phyloP scores from a whole-genome alignment of 2,797 vertebrate species.

The Thamnophis elegans region DNA sequence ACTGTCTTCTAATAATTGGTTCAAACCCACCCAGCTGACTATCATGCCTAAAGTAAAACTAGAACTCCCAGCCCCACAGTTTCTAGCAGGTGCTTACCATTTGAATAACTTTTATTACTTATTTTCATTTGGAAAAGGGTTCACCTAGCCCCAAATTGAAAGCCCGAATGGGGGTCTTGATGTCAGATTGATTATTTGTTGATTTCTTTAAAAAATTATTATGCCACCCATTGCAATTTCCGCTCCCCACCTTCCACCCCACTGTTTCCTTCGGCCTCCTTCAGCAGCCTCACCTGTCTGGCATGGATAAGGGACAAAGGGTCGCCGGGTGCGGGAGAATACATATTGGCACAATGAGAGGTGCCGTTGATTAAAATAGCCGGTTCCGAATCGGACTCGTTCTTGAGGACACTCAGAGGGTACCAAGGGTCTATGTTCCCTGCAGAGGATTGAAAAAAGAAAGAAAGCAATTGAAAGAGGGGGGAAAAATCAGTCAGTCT shows the following conservation, averaged over 20 bases:
- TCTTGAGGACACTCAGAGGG: constrained; percentile 75
- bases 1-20: too few relatives aligned
- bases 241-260: too few relatives aligned
- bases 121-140: not conserved
- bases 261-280: too few relatives aligned
- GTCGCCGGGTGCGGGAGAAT: constrained; percentile 56
- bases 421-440: constrained; percentile 86
- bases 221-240: too few relatives aligned
- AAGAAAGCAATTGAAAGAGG: too few relatives aligned
- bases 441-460: too few relatives aligned
- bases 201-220: too few relatives aligned
- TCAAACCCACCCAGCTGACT: not conserved
- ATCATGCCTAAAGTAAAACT: not conserved
- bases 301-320: constrained; percentile 73
- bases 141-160: not conserved
- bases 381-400: constrained; percentile 48
- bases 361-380: constrained; percentile 76
- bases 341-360: constrained; percentile 85
- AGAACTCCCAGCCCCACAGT: not conserved
- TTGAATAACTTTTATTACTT: not conserved
- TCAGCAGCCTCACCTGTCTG: constrained; percentile 68
- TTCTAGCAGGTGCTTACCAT: not conserved
- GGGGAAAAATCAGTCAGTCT: accelerated
- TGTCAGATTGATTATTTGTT: not conserved
- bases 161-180: not conserved